Conservation (phyloP, 1,140 invertebrate species). For the Psilanteris sp. region DNA sequence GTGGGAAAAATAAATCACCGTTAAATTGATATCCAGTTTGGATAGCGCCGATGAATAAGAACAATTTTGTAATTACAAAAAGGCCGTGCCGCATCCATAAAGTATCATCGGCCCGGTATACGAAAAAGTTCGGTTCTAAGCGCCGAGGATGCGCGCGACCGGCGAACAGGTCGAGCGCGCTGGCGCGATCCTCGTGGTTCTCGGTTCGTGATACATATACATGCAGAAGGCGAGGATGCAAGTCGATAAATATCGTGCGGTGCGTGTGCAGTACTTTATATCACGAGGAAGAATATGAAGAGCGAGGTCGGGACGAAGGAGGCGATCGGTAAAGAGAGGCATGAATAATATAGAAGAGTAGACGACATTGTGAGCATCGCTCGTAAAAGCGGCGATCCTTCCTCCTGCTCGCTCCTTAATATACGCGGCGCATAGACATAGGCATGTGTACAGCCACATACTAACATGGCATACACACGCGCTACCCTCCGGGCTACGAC, state of each 20-base stretch:
- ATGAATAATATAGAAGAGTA: slow-evolving; percentile 56
- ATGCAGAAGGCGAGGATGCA: slow-evolving; percentile 51
- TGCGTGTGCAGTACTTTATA: slow-evolving; percentile 57
- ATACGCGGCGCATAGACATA: slow-evolving; percentile 42
- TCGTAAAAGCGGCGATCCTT: slow-evolving; percentile 69
- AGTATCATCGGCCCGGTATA: slow-evolving; percentile 8
- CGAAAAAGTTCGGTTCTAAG: slow-evolving; percentile 29
- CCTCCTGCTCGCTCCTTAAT: slow-evolving; percentile 48
- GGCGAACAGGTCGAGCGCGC: slow-evolving; percentile 56
- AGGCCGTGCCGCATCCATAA: slow-evolving; percentile 21
- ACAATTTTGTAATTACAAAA: slow-evolving; percentile 32
- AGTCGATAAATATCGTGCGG: slow-evolving; percentile 68
- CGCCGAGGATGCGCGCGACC: slow-evolving; percentile 31
- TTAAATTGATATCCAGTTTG: no score
- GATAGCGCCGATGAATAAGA: no score
- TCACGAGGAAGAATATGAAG: slow-evolving; percentile 50
- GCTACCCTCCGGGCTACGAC: slow-evolving; percentile 69
- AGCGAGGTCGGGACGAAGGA: slow-evolving; percentile 34
- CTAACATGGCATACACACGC: slow-evolving; percentile 64
- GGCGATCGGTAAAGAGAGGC: slow-evolving; percentile 48
- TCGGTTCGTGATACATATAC: slow-evolving; percentile 52
- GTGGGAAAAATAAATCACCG: no score
- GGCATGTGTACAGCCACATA: slow-evolving; percentile 50
- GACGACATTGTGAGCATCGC: slow-evolving; percentile 71
- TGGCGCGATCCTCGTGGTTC: slow-evolving; percentile 40